phyloP scores from a whole-genome alignment of 1,140 invertebrate genomes.

The Medauroidea extradentata region DNA sequence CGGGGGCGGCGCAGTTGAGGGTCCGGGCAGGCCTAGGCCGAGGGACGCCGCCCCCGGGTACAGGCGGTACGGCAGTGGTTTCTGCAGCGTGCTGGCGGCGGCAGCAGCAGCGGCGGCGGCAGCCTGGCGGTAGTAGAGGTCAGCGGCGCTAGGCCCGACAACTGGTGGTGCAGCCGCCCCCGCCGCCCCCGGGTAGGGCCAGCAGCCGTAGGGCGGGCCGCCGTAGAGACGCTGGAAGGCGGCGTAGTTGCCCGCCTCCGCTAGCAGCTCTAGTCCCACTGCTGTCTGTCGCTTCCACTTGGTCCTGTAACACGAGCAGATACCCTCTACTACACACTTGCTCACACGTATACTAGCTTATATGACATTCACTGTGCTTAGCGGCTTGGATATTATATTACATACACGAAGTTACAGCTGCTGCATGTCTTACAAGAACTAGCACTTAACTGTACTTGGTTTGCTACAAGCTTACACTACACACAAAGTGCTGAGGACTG shows the following conservation, averaged over 20 bases:
- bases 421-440: no score
- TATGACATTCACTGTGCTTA: no score
- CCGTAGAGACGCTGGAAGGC: constrained; percentile 93
- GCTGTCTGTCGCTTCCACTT: constrained; percentile 99
- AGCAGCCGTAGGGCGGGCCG: constrained; percentile 47
- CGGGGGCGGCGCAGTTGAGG: constrained; percentile 4
- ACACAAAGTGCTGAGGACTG: no score
- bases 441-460: no score
- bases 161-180: constrained; percentile 51
- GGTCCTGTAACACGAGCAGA: no score
- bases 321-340: no score
- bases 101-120: constrained; percentile 57
- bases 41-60: constrained; percentile 55
- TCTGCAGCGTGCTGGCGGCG: constrained; percentile 74
- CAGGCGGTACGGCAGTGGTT: constrained; percentile 78
- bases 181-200: constrained; percentile 53
- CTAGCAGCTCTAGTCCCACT: constrained; percentile 90
- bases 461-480: no score
- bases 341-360: no score
- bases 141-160: constrained; percentile 57
- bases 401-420: no score
- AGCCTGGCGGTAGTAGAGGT: constrained; percentile 75
- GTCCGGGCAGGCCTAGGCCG: constrained; percentile 53
- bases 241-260: constrained; percentile 94
- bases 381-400: no score